Conservation (phyloP, 2,888 invertebrate species). For the Podotricha telesiphe region DNA sequence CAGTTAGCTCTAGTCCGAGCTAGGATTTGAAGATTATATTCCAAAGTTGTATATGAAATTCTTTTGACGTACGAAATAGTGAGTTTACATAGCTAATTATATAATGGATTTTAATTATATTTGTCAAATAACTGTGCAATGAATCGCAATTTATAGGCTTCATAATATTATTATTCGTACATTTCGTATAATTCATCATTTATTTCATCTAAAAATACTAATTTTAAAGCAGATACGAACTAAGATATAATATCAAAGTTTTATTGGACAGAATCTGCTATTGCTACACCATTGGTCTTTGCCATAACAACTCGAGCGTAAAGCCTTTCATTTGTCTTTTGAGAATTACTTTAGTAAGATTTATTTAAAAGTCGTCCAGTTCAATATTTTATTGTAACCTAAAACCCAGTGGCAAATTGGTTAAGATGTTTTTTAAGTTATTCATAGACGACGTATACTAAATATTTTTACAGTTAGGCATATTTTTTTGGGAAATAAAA, state of each 20-base stretch:
- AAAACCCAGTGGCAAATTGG: background rate
- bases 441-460: background rate
- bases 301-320: background rate
- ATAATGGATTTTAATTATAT: too few species aligned
- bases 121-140: too few species aligned
- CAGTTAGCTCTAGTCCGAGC: too few species aligned
- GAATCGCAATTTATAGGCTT: too few species aligned
- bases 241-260: background rate
- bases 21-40: too few species aligned
- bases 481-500: too few species aligned
- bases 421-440: background rate
- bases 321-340: constrained; percentile 8
- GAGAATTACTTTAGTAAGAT: constrained; percentile 1
- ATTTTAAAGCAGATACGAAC: background rate
- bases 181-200: too few species aligned
- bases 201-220: too few species aligned
- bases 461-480: background rate
- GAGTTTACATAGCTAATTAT: too few species aligned
- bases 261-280: background rate
- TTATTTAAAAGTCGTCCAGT: background rate
- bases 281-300: background rate
- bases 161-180: too few species aligned
- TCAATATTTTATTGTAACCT: background rate
- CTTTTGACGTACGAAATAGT: too few species aligned
- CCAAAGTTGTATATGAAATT: too few species aligned